A percentile compares a stretch with the other conserved stretches of the same genome.
Conservation (phyloP, 2,797 vertebrate genomes). For the Pseudotriccus pelzelni region DNA sequence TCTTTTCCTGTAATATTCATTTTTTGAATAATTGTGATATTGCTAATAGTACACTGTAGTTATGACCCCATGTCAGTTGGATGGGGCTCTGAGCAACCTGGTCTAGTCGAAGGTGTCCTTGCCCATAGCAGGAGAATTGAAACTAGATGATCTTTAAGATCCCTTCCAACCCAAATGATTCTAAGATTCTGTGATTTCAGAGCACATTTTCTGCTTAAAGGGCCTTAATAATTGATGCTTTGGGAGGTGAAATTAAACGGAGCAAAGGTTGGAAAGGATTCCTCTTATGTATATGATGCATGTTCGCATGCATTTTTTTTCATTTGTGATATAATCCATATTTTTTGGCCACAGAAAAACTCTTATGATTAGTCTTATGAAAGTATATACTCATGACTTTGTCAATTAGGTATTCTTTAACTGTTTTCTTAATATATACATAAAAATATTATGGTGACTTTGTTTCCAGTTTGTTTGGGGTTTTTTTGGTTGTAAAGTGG, state of each 20-base stretch:
- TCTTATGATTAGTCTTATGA: not conserved
- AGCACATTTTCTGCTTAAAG: not conserved
- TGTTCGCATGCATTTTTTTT: not conserved
- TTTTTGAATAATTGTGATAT: not conserved
- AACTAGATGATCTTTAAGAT: not conserved
- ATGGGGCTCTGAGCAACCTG: not conserved
- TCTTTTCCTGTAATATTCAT: not conserved
- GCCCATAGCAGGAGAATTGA: not conserved
- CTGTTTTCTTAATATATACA: not conserved
- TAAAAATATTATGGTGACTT: not conserved
- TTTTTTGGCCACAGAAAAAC: not conserved
- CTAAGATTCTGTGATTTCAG: not conserved
- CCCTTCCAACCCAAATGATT: not conserved
- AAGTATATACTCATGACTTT: not conserved
- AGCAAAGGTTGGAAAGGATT: not conserved
- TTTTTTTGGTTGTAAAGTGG: not conserved
- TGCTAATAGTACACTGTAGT: not conserved
- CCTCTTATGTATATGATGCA: rapidly evolving
- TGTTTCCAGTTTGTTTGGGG: not conserved
- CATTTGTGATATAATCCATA: not conserved
- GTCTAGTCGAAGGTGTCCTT: not conserved
- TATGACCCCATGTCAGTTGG: not conserved
- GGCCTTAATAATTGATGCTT: not conserved
- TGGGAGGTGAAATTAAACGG: not conserved
- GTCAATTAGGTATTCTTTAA: not conserved